Conservation (phyloP, 1,140 invertebrate species). For the Elysia chlorotica region DNA sequence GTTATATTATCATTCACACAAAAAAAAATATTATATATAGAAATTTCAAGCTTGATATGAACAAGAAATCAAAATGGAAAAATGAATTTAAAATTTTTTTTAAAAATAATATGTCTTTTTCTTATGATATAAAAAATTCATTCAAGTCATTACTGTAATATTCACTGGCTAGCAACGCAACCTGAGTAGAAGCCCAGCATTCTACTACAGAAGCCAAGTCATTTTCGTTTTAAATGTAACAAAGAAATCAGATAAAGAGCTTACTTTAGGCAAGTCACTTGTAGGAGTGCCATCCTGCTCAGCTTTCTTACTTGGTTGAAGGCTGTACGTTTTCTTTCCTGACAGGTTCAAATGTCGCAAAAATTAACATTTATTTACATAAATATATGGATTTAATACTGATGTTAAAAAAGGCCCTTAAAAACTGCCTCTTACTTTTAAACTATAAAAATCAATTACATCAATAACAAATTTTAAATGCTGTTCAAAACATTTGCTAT, state of each 20-base stretch:
- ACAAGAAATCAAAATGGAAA: background rate
- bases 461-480: no score
- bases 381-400: no score
- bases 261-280: background rate
- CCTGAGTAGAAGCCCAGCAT: background rate
- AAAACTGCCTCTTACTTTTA: no score
- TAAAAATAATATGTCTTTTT: background rate
- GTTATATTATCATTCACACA: background rate
- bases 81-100: no score
- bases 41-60: background rate
- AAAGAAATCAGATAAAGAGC: background rate
- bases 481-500: no score
- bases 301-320: background rate
- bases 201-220: background rate
- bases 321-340: background rate
- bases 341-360: no score
- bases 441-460: no score
- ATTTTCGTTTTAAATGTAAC: background rate
- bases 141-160: background rate
- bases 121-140: background rate
- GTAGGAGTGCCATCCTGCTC: background rate
- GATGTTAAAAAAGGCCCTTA: no score
- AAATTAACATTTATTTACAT: no score
- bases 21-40: background rate
- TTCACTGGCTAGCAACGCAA: background rate